A percentile compares a stretch with the other conserved stretches of the same genome.
phyloP scores from a whole-genome alignment of 2,888 invertebrate genomes.

The Exocentrus adspersus region DNA sequence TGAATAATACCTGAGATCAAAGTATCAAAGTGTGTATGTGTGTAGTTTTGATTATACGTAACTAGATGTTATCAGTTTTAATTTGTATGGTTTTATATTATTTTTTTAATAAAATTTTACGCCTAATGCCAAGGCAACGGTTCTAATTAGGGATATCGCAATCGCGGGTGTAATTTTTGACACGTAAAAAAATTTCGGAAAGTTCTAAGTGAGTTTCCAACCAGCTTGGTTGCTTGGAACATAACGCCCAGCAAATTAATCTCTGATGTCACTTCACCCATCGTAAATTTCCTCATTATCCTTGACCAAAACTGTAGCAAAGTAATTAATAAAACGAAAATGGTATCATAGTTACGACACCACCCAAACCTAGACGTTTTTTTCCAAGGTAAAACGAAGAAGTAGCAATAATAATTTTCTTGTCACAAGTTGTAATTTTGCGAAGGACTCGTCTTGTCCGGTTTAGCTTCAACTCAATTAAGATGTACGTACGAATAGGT shows the following conservation, averaged over 20 bases:
- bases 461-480: conserved; percentile 21
- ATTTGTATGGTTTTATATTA: too few species aligned
- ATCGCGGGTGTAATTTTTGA: conserved; percentile 1
- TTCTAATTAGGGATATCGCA: conserved; percentile 8
- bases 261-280: neutral
- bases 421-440: too few species aligned
- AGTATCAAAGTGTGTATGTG: neutral
- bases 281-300: conserved; percentile 16
- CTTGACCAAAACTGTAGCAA: conserved; percentile 18
- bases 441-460: conserved; percentile 5
- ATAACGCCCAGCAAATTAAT: too few species aligned
- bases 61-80: neutral
- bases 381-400: conserved; percentile 10
- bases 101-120: conserved; percentile 12
- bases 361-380: neutral
- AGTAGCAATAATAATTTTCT: too few species aligned
- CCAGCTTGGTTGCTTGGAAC: too few species aligned
- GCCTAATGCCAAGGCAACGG: conserved; percentile 13
- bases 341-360: conserved; percentile 3
- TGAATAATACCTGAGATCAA: neutral
- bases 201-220: too few species aligned
- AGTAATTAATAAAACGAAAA: neutral
- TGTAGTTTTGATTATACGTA: too few species aligned
- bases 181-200: too few species aligned
- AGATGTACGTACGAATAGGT: too few species aligned